Evolutionary conservation across 2,888 invertebrate genomes (phyloP), one percentile per base, ranked within the genome.

Genomic region (Epirrhoe tristata): DNA sequence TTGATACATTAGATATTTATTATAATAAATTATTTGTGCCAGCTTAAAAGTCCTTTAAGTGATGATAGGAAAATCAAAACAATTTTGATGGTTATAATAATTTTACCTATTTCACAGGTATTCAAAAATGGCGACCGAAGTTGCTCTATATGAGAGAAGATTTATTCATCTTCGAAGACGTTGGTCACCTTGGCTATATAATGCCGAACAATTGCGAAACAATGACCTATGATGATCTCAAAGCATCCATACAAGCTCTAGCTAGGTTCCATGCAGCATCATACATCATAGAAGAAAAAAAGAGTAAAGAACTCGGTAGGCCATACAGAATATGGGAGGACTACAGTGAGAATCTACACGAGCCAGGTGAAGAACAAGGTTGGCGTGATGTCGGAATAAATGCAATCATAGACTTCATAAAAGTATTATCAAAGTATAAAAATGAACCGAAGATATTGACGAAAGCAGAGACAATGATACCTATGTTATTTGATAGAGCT

Each of bases 181-280:
- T 91, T 3, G 76, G 80, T 8, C 69, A 79, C 59, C 63, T 79
- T 3, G 90, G 89, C 17, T 93, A 92, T 61, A 71, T 73, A 62
- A 90, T 91, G 87, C 85, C 87, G 12, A 58, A 78, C 60, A 77
- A 85, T 58, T 77, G 76, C 12, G 63, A 77, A 1, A 79, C 80
- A 1, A 83, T 94, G 69, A 80, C 84, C 56, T 77, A 89, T 14
- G 81, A 90, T 2, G 90, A 93, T 74, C 80, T 94, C 12, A 84
- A 83, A 72, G 84, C 89, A 6, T 86, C 89, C 24, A 77, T 94
- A 5, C 81, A 85, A 73, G 81, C 91, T 0, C 67, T 94, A 58
- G 94, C 94, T 0, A 85, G 77, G 70, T 94, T 94, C 75, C 94
- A 94, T 75, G 90, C 94, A 0, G 86, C 94, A 39, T 88, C 93